phyloP scores from a whole-genome alignment of 2,113 vertebrate species.

The Myodes glareolus region DNA sequence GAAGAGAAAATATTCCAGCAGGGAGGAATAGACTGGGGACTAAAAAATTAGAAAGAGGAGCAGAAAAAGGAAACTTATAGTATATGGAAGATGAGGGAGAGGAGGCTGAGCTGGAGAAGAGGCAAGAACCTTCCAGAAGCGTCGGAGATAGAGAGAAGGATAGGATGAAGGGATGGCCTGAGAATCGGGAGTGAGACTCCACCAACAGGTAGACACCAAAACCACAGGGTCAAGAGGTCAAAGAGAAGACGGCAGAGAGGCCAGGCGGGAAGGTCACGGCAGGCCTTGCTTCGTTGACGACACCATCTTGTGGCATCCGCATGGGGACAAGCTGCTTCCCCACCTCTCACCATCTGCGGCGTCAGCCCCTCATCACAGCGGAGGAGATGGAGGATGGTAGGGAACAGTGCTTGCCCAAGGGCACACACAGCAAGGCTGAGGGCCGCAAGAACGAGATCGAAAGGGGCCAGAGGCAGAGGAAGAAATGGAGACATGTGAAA shows the following conservation, averaged over 20 bases:
- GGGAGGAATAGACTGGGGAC: background rate
- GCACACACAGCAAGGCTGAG: background rate
- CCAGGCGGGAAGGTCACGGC: fast-evolving
- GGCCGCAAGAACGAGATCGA: background rate
- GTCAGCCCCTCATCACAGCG: background rate
- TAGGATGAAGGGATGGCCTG: fast-evolving
- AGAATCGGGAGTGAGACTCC: background rate
- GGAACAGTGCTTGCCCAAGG: background rate
- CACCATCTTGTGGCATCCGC: background rate
- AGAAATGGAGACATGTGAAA: background rate
- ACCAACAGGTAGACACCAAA: background rate
- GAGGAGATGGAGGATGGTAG: background rate
- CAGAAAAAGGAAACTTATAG: background rate
- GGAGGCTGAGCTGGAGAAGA: background rate
- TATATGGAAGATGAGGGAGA: background rate
- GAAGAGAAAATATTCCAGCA: background rate
- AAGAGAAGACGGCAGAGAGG: background rate
- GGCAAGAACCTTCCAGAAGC: background rate
- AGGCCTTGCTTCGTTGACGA: fast-evolving
- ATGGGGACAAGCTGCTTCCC: background rate
- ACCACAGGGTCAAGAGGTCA: background rate
- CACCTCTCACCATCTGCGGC: fast-evolving
- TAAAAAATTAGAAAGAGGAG: background rate
- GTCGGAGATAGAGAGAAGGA: fast-evolving
- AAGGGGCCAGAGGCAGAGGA: background rate